phyloP scores from a whole-genome alignment of 2,888 invertebrate genomes.

The Apodemia duryi region DNA sequence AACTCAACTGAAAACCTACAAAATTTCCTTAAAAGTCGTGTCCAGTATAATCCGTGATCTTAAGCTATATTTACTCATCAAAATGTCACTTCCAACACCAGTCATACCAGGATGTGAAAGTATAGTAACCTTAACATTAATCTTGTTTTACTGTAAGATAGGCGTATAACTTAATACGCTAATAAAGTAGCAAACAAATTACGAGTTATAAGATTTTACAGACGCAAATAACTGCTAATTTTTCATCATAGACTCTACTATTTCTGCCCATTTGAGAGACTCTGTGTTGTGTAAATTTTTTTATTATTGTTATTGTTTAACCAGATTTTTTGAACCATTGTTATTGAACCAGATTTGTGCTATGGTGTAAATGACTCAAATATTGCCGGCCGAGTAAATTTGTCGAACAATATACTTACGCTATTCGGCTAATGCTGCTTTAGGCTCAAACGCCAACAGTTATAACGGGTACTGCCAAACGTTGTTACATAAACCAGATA shows the following conservation, averaged over 20 bases:
- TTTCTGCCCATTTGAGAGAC: neutral
- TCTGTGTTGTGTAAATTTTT: neutral
- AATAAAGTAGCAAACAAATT: neutral
- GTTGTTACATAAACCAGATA: no score
- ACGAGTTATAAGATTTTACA: neutral
- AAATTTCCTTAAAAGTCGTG: no score
- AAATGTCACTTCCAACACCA: neutral
- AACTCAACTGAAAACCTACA: no score
- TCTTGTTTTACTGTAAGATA: neutral
- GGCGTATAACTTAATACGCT: neutral
- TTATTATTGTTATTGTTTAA: no score
- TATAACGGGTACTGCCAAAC: no score
- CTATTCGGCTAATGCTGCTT: no score
- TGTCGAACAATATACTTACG: no score
- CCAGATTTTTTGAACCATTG: no score
- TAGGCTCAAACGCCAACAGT: no score
- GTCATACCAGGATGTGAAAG: conserved; percentile 19
- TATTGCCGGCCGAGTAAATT: no score
- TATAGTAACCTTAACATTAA: conserved; percentile 16
- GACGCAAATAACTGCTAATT: neutral
- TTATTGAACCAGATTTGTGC: no score
- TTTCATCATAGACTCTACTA: neutral
- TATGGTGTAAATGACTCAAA: no score
- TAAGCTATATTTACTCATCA: neutral
- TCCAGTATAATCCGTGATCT: neutral